A percentile compares a stretch with the other conserved stretches of the same genome.
Conservation (phyloP, 2,888 invertebrate genomes). For the Prenolepis imparis region DNA sequence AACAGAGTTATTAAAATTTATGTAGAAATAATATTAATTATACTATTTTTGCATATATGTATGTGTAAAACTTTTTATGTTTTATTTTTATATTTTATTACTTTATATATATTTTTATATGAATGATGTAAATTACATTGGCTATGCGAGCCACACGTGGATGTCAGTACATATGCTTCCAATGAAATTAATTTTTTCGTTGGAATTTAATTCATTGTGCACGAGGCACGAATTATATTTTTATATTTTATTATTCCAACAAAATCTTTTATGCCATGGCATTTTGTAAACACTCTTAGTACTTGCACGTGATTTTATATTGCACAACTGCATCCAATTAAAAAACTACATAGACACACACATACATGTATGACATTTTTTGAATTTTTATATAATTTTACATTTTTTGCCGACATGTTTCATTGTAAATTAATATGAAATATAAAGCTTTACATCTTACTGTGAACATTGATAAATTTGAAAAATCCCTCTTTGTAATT, state of each 20-base stretch:
- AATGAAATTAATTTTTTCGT: too few relatives aligned
- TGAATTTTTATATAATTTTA: not conserved
- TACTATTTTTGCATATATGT: not conserved
- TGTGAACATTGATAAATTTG: not conserved
- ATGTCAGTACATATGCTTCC: too few relatives aligned
- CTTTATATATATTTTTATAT: too few relatives aligned
- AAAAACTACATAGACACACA: not conserved
- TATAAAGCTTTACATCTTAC: not conserved
- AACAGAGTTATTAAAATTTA: not conserved
- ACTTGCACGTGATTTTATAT: not conserved
- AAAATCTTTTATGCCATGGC: not conserved
- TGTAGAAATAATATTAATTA: not conserved
- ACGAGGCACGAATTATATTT: too few relatives aligned
- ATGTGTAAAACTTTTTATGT: not conserved
- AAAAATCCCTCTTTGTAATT: not conserved
- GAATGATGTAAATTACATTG: too few relatives aligned
- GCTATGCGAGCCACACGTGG: too few relatives aligned
- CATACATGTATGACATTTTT: not conserved
- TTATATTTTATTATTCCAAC: not conserved
- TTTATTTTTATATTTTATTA: not conserved
- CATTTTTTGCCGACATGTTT: not conserved
- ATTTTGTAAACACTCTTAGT: not conserved
- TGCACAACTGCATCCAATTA: not conserved
- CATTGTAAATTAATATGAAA: conserved; percentile 1
- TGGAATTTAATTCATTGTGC: too few relatives aligned